Conservation (phyloP, 2,888 invertebrate species). For the Lasioglossum pauxillum region DNA sequence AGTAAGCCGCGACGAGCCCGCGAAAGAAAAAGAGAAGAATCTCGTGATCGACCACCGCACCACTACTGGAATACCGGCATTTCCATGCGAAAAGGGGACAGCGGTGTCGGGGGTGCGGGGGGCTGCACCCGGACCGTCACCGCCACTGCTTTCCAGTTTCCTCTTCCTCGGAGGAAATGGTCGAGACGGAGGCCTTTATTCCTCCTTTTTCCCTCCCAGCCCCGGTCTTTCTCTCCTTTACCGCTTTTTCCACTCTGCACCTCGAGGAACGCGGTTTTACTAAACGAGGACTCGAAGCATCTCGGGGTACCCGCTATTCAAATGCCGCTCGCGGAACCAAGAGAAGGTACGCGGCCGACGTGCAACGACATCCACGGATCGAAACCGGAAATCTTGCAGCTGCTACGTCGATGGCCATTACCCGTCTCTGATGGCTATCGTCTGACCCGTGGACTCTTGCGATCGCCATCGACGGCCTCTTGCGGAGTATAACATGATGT, state of each 20-base stretch:
- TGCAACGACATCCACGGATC: conserved; percentile 26
- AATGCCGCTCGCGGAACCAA: conserved; percentile 40
- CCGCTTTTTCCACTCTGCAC: conserved; percentile 28
- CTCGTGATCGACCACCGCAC: conserved; percentile 49
- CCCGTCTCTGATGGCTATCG: not conserved
- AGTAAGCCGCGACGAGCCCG: conserved; percentile 10
- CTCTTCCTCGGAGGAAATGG: conserved; percentile 29
- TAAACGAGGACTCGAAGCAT: conserved; percentile 31
- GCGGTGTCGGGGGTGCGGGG: conserved; percentile 21
- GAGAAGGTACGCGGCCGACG: conserved; percentile 27
- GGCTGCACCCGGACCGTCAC: conserved; percentile 5
- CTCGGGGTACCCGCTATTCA: conserved; percentile 46
- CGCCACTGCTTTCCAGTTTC: conserved; percentile 33
- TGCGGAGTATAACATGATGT: not conserved
- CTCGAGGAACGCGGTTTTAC: conserved; percentile 32
- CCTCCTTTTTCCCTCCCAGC: not conserved
- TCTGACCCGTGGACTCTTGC: not conserved
- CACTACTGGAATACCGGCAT: conserved; percentile 36
- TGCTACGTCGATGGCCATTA: not conserved
- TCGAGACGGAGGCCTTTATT: conserved; percentile 34
- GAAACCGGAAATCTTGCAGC: conserved; percentile 2
- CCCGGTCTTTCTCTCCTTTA: conserved; percentile 3
- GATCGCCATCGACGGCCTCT: not conserved
- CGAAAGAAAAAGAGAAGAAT: conserved; percentile 26
- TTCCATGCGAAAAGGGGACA: conserved; percentile 56